Conservation (phyloP, 2,888 invertebrate genomes). For the Rhagophthalmus giganteus region DNA sequence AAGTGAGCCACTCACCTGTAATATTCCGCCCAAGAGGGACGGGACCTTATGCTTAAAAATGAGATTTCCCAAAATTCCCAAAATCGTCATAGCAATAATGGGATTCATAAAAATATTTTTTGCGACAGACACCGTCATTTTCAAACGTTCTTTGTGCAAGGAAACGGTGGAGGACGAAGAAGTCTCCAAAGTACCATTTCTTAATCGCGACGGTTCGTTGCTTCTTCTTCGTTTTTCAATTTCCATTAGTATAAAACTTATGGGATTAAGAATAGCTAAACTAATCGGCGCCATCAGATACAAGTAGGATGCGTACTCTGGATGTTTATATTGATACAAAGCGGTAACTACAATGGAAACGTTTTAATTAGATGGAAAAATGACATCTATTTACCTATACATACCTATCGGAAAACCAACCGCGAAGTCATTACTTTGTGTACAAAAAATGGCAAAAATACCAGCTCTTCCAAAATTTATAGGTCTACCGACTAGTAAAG, state of each 20-base stretch:
- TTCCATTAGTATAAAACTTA: constrained; percentile 89
- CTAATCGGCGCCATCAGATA: constrained; percentile 95
- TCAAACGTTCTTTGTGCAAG: constrained; percentile 46
- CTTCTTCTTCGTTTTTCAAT: constrained; percentile 61
- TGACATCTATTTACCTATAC: no score
- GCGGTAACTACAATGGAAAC: constrained; percentile 72
- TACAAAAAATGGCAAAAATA: constrained; percentile 91
- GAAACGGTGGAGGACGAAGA: constrained; percentile 29
- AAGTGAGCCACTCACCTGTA: constrained; percentile 67
- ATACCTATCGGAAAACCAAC: constrained; percentile 93
- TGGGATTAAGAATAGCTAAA: constrained; percentile 86
- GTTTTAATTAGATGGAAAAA: no score
- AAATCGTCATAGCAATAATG: constrained; percentile 87
- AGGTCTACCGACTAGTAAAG: constrained; percentile 78
- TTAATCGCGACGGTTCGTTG: constrained; percentile 37
- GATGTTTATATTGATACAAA: constrained; percentile 81
- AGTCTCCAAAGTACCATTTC: constrained; percentile 39
- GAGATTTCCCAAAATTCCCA: constrained; percentile 85
- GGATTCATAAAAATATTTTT: constrained; percentile 85
- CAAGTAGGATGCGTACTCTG: constrained; percentile 86
- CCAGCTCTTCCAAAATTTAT: constrained; percentile 83
- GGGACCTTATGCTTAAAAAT: constrained; percentile 80
- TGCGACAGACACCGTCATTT: constrained; percentile 52
- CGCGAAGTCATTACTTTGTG: constrained; percentile 97
- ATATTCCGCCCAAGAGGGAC: constrained; percentile 70